A percentile compares a stretch with the other conserved stretches of the same genome.
Evolutionary conservation across 2,113 vertebrate genomes (phyloP).

Genomic region (Grammomys surdaster): DNA sequence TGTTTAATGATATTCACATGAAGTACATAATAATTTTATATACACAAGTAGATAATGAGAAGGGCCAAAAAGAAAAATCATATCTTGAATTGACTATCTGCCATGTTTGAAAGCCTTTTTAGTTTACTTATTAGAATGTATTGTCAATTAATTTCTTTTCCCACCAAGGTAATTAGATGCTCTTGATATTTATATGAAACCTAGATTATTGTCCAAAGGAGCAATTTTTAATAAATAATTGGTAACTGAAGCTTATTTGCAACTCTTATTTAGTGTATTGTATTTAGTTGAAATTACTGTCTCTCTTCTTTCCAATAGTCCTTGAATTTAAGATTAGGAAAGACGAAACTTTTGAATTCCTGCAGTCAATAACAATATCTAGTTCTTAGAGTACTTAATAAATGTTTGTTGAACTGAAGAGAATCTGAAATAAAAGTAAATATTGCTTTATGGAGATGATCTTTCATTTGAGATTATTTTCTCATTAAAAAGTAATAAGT

Average conservation of each 20-base stretch:
- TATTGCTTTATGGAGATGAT: background rate
- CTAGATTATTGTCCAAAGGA: background rate
- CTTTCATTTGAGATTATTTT: constrained; percentile 39
- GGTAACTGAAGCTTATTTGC: background rate
- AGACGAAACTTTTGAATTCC: background rate
- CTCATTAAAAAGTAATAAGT: background rate
- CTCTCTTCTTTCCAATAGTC: background rate
- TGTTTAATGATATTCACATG: background rate
- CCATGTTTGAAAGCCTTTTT: background rate
- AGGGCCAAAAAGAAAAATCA: background rate
- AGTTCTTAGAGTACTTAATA: background rate
- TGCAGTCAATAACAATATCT: background rate
- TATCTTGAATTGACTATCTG: background rate
- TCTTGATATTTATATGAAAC: background rate
- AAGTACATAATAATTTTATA: background rate
- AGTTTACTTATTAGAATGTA: background rate
- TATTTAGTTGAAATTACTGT: background rate
- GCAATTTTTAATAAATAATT: background rate
- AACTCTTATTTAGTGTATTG: background rate
- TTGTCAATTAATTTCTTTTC: constrained; percentile 10
- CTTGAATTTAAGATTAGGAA: background rate
- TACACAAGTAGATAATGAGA: too few relatives aligned
- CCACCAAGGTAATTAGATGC: background rate
- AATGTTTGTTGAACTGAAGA: constrained; percentile 22
- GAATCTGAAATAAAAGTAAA: constrained; percentile 7